Conservation (phyloP, 1,140 invertebrate species). For the Eulimnadia texana region DNA sequence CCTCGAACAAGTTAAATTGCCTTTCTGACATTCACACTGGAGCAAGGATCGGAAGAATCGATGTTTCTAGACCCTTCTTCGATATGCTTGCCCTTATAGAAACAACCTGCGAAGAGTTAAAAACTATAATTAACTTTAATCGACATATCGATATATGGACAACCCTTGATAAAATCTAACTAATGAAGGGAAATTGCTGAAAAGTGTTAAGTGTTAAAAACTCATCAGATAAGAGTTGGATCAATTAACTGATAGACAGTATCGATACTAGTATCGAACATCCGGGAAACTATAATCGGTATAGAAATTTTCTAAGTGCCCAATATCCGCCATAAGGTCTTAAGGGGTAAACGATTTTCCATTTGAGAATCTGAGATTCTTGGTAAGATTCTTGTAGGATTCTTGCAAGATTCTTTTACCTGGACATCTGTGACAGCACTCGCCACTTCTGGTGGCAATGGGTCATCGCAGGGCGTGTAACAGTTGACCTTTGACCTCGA, state of each 20-base stretch:
- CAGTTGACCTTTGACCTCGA: slow-evolving; percentile 62
- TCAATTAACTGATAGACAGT: neutral
- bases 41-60: slow-evolving; percentile 71
- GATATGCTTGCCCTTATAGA: neutral
- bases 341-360: too few species aligned
- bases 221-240: too few species aligned
- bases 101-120: neutral
- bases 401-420: too few species aligned
- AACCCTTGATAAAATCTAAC: too few species aligned
- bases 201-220: too few species aligned
- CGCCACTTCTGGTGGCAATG: slow-evolving; percentile 47
- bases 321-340: neutral
- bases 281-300: neutral
- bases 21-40: slow-evolving; percentile 58
- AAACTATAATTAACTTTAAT: too few species aligned
- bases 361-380: too few species aligned
- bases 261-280: neutral
- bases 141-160: too few species aligned
- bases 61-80: slow-evolving; percentile 57
- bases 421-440: slow-evolving; percentile 69
- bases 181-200: too few species aligned
- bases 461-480: slow-evolving; percentile 57
- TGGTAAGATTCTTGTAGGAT: too few species aligned
- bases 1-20: slow-evolving; percentile 59
- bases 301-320: too few species aligned